A percentile compares a stretch with the other conserved stretches of the same genome.
Conservation (phyloP, 2,888 invertebrate species). For the Orchesella flavescens region DNA sequence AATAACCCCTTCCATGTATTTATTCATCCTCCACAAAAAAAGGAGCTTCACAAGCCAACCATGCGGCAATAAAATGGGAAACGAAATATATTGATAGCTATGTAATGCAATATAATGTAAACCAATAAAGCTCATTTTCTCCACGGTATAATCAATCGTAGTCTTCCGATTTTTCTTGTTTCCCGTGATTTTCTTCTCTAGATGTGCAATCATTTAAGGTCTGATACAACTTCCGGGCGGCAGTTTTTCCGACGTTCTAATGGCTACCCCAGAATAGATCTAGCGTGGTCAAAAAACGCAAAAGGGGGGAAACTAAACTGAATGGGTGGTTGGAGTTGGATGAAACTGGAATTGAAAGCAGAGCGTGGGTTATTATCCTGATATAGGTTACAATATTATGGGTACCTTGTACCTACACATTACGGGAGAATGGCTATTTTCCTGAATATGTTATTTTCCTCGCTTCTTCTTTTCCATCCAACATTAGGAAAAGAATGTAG, state of each 20-base stretch:
- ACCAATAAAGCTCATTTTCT: conserved; percentile 9
- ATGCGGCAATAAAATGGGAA: no score
- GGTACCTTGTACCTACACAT: conserved; percentile 9
- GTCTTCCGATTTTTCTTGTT: neutral
- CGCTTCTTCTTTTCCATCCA: no score
- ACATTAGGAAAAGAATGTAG: no score
- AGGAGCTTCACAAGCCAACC: no score
- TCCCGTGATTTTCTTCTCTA: no score
- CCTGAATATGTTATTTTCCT: no score
- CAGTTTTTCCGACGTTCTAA: conserved; percentile 2
- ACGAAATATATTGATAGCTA: no score
- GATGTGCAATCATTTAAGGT: neutral
- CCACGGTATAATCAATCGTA: neutral
- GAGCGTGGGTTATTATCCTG: neutral
- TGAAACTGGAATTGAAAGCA: neutral
- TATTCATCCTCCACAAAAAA: no score
- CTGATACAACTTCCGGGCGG: conserved; percentile 13
- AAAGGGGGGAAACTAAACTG: conserved; percentile 19
- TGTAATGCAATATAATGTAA: neutral
- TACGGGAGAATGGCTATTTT: no score
- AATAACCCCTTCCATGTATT: no score
- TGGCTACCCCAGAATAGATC: conserved; percentile 1
- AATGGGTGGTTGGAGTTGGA: neutral
- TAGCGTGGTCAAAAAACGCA: neutral
- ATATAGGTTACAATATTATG: neutral